A percentile compares a stretch with the other conserved stretches of the same genome.
These are phyloP conservation scores for Esperia sulphurella DNA, from an alignment of 2,888 invertebrate genomes.

Conservation along the genomic window DNA sequence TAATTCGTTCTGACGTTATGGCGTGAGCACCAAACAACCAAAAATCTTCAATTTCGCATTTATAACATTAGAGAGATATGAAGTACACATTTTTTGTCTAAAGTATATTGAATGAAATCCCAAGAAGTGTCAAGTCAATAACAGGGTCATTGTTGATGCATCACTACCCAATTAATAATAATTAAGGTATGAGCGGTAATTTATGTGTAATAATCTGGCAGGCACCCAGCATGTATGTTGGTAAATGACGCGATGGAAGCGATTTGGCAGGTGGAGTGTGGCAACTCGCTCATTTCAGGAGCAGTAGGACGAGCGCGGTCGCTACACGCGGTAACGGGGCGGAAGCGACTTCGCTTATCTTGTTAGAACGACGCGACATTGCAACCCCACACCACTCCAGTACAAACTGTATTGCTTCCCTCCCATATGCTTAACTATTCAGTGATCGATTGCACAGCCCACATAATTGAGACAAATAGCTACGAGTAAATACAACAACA, in stretches of 20 bases:
- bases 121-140: constrained; percentile 3
- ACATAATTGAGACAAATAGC: constrained; percentile 11
- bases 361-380: constrained; percentile 3
- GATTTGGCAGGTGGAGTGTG: constrained; percentile 41
- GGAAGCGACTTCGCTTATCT: constrained; percentile 34
- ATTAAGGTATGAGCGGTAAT: constrained; percentile 34
- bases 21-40: too few species aligned
- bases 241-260: constrained; percentile 42
- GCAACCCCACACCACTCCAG: neutral
- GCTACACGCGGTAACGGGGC: constrained; percentile 24
- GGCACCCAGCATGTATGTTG: constrained; percentile 35
- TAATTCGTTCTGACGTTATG: too few species aligned
- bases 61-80: too few species aligned
- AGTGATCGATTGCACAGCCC: neutral
- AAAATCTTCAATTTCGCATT: too few species aligned
- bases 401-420: neutral
- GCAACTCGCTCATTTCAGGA: constrained; percentile 29
- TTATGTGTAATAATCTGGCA: constrained; percentile 40
- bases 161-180: constrained; percentile 21
- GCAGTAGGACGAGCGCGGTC: constrained; percentile 21
- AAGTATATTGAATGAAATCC: too few species aligned
- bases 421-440: neutral
- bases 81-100: too few species aligned
- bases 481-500: constrained; percentile 4
- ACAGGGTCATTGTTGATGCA: constrained; percentile 7